Base-by-base conservation (phyloP, 2,113 vertebrate species). In the Misgurnus mizolepis region DNA sequence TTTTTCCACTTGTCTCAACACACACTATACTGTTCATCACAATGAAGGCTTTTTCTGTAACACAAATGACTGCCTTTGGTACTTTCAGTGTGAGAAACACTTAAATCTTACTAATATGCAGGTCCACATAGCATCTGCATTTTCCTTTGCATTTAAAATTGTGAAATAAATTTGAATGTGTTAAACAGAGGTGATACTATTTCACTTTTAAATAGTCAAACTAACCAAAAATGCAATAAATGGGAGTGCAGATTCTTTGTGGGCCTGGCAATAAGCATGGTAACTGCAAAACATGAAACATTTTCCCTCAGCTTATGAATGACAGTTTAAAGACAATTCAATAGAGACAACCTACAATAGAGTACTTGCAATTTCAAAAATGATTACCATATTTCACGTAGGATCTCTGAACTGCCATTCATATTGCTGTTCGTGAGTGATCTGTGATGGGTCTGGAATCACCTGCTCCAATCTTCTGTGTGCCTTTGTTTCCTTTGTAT, bases 371-470 rank as follows among this genome's bases (percentile, higher is more conserved):
- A 12, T 10, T 70, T 55, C 49, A 6, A 17, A 7, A 41, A 17
- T n/a, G 71, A 14, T 50, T 50, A 14, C 49, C 15, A 27, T n/a
- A 27, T n/a, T 49, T 55, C 0, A 5, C 1, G n/a, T 70, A 47
- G 55, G 65, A 83, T 84, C 27, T 86, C 85, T 86, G 86, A 88
- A 81, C 88, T 90, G 88, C 86, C 82, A 76, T 55, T 79, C 70
- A 55, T 45, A 72, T 82, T 85, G 80, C 72, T 50, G 65, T 83
- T 53, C 56, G 80, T 77, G 79, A 61, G 74, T 88, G 86, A 78
- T 67, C 81, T 88, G 85, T 88, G 77, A 85, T 85, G 82, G 86
- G 85, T 86, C 87, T 91, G 90, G 88, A 87, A 90, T 91, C 89
- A 91, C 85, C 86, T 50, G 83, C 89, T 91, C 88, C 89, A 84